A percentile compares a stretch with the other conserved stretches of the same genome.
Conservation (phyloP, 2,888 invertebrate genomes). For the Ctenicera cuprea region DNA sequence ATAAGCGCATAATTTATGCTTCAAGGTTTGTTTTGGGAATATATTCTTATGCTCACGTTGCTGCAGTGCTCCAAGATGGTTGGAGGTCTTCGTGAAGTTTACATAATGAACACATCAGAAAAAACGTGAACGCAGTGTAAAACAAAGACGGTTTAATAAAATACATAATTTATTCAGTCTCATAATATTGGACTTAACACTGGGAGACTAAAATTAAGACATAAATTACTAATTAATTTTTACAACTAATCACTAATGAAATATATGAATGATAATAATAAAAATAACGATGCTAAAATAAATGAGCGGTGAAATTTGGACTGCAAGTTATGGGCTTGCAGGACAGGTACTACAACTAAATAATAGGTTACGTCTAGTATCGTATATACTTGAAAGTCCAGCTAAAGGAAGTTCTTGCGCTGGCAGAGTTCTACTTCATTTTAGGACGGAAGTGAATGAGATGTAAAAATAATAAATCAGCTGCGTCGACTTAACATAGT, state of each 20-base stretch:
- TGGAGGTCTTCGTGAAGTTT: not conserved
- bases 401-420: conserved; percentile 10
- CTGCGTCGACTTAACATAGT: conserved; percentile 3
- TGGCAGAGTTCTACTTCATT: conserved; percentile 16
- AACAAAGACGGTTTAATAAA: conserved; percentile 59
- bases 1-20: too few species aligned
- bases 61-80: not conserved
- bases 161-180: conserved; percentile 71
- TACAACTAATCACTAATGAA: conserved; percentile 67
- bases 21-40: not conserved
- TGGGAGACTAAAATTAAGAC: conserved; percentile 62
- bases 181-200: conserved; percentile 69
- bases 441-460: conserved; percentile 43
- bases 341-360: conserved; percentile 44
- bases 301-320: conserved; percentile 60
- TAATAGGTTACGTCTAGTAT: conserved; percentile 8
- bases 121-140: conserved; percentile 1
- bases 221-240: conserved; percentile 68
- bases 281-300: conserved; percentile 61
- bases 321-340: conserved; percentile 30
- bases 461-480: conserved; percentile 19
- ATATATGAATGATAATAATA: conserved; percentile 63
- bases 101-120: not conserved
- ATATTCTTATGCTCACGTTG: conserved; percentile 4
- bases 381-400: conserved; percentile 25